Conservation (phyloP, 1,140 invertebrate genomes). For the Maniola jurtina region DNA sequence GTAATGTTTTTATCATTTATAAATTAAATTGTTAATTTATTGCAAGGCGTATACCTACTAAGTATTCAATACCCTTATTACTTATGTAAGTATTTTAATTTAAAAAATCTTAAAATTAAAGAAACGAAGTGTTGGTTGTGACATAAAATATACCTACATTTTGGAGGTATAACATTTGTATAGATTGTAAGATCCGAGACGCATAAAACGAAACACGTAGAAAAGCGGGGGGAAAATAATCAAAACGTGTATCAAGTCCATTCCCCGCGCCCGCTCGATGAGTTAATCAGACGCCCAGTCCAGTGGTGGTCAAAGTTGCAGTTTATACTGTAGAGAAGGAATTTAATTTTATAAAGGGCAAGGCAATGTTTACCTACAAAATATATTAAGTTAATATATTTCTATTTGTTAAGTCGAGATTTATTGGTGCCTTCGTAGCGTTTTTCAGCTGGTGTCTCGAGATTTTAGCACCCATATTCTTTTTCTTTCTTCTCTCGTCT, state of each 20-base stretch:
- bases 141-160: neutral
- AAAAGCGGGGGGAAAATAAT: slow-evolving; percentile 53
- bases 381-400: too few relatives aligned
- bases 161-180: slow-evolving; percentile 3
- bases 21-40: too few relatives aligned
- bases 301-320: slow-evolving; percentile 46
- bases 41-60: too few relatives aligned
- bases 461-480: too few relatives aligned
- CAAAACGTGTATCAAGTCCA: slow-evolving; percentile 44
- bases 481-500: too few relatives aligned
- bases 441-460: too few relatives aligned
- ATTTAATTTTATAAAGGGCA: neutral
- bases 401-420: too few relatives aligned
- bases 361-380: too few relatives aligned
- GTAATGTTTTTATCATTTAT: too few relatives aligned
- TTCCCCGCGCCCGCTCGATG: slow-evolving; percentile 46
- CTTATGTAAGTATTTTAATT: too few relatives aligned
- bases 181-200: neutral
- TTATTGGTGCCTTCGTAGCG: too few relatives aligned
- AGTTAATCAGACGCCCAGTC: slow-evolving; percentile 61
- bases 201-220: slow-evolving; percentile 19
- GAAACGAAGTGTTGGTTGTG: neutral
- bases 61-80: too few relatives aligned
- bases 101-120: neutral
- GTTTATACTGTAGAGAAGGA: neutral